These are phyloP conservation scores for Phrynocephalus vlangalii DNA, from an alignment of 2,797 vertebrate genomes.

Conservation along the genomic window DNA sequence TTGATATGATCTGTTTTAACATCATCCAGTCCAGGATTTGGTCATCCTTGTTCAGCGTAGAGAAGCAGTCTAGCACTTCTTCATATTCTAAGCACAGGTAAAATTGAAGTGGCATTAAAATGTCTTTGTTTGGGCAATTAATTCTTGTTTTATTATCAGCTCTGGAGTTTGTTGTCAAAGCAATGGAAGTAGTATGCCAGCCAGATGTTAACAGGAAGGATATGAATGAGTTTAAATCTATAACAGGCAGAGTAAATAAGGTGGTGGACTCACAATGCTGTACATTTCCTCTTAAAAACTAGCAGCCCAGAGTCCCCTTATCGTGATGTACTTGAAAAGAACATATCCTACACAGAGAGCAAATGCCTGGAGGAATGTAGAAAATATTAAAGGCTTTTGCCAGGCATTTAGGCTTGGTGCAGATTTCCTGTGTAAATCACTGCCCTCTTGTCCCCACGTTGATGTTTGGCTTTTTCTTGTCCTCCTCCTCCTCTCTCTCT, in stretches of 20 bases:
- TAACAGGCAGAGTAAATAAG: slow-evolving; percentile 78
- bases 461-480: slow-evolving; percentile 83
- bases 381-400: slow-evolving; percentile 96
- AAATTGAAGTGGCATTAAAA: not conserved
- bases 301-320: slow-evolving; percentile 82
- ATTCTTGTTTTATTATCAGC: slow-evolving; percentile 71
- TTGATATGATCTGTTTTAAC: slow-evolving; percentile 48
- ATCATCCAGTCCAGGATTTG: not conserved
- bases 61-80: slow-evolving; percentile 8
- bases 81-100: slow-evolving; percentile 37
- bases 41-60: slow-evolving; percentile 5
- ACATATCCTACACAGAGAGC: slow-evolving; percentile 85
- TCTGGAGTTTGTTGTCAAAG: slow-evolving; percentile 73
- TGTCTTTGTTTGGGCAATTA: slow-evolving; percentile 38
- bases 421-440: slow-evolving; percentile 92
- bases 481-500: slow-evolving; percentile 65
- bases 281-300: slow-evolving; percentile 81
- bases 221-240: slow-evolving; percentile 79
- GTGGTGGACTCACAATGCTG: slow-evolving; percentile 83
- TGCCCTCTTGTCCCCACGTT: slow-evolving; percentile 81
- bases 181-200: slow-evolving; percentile 69
- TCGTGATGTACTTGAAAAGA: slow-evolving; percentile 95
- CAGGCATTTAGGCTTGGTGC: slow-evolving; percentile 88
- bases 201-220: slow-evolving; percentile 78
- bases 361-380: slow-evolving; percentile 87